These are phyloP conservation scores for Orthosia incerta DNA, from an alignment of 2,888 invertebrate genomes.

Conservation along the genomic window DNA sequence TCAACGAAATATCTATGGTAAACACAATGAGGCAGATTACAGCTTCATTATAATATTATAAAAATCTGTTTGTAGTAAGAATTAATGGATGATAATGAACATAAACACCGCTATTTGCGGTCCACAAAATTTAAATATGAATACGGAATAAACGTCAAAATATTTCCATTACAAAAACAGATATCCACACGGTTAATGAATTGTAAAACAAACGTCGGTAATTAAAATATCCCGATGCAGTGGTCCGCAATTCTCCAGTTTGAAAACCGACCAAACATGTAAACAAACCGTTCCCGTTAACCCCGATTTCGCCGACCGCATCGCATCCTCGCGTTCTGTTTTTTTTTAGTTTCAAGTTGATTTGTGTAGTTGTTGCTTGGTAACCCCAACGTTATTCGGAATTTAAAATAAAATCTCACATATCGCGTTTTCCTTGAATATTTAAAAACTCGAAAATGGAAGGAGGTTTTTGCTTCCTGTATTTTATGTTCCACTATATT, in stretches of 20 bases:
- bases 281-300: conserved; percentile 83
- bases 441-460: conserved; percentile 27
- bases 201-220: conserved; percentile 73
- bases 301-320: conserved; percentile 78
- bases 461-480: conserved; percentile 10
- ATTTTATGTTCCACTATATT: not conserved
- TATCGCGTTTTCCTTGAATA: conserved; percentile 39
- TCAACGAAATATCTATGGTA: not conserved
- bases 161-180: conserved; percentile 51
- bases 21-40: not conserved
- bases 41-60: not conserved
- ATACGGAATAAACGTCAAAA: conserved; percentile 53
- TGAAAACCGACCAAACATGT: conserved; percentile 77
- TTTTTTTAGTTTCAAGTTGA: conserved; percentile 79
- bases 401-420: conserved; percentile 66
- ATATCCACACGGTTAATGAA: conserved; percentile 66
- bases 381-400: conserved; percentile 68
- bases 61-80: not conserved
- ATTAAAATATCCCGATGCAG: conserved; percentile 78
- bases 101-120: conserved; percentile 9
- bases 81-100: conserved; percentile 17
- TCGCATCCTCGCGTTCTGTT: conserved; percentile 71
- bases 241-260: conserved; percentile 69
- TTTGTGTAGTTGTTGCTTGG: conserved; percentile 78
- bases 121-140: conserved; percentile 40